Evolutionary conservation across 2,113 vertebrate species (phyloP).

Genomic region (Austrofundulus limnaeus): DNA sequence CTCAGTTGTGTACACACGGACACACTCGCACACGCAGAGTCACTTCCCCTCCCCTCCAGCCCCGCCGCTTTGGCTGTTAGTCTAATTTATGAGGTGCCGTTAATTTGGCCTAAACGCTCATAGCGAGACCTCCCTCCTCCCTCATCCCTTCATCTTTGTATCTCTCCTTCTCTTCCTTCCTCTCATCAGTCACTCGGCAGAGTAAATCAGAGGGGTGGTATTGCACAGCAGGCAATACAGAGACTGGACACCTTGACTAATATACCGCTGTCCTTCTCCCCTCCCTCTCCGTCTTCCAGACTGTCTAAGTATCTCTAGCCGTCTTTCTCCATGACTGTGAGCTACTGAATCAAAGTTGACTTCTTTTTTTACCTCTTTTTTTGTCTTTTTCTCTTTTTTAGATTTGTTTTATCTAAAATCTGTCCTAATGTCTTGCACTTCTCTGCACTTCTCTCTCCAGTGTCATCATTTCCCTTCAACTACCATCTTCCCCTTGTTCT

Average conservation of each 20-base stretch:
- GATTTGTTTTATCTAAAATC: conserved; percentile 24
- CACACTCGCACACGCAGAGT: neutral
- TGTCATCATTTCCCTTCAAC: neutral
- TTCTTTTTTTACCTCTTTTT: conserved; percentile 17
- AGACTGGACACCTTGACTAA: conserved; percentile 78
- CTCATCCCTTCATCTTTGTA: conserved; percentile 66
- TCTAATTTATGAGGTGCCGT: conserved; percentile 79
- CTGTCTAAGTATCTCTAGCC: conserved; percentile 46
- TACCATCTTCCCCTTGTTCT: conserved; percentile 35
- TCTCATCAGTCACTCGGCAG: conserved; percentile 74
- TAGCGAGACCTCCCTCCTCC: conserved; percentile 73
- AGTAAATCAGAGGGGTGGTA: conserved; percentile 79
- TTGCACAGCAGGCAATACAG: conserved; percentile 79
- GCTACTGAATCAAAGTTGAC: conserved; percentile 58
- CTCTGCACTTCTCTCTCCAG: conserved; percentile 8
- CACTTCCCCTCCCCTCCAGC: conserved; percentile 36
- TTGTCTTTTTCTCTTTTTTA: conserved; percentile 16
- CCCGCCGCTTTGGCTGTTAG: conserved; percentile 66
- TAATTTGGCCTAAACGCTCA: conserved; percentile 79
- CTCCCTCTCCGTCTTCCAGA: conserved; percentile 42
- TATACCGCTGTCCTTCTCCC: conserved; percentile 71
- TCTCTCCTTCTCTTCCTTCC: conserved; percentile 57
- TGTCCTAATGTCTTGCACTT: conserved; percentile 20
- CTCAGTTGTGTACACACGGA: conserved; percentile 29
- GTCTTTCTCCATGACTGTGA: conserved; percentile 32